A percentile compares a stretch with the other conserved stretches of the same genome.
Conservation (phyloP, 1,140 invertebrate species). For the Physella acuta region DNA sequence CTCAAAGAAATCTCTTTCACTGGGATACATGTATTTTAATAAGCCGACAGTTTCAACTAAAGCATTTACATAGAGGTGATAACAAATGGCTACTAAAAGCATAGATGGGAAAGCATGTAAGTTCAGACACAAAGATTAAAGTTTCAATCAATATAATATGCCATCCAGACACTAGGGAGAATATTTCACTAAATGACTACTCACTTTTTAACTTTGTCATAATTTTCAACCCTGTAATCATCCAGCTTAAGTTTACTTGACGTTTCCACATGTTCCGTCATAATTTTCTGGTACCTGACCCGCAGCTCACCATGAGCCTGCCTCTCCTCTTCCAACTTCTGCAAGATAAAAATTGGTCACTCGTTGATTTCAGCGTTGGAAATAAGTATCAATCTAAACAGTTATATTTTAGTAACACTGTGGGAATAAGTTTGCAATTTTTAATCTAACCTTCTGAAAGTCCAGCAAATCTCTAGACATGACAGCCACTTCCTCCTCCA, state of each 20-base stretch:
- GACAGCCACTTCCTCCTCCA: slow-evolving; percentile 43
- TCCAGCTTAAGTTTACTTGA: slow-evolving; percentile 49
- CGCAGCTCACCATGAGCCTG: slow-evolving; percentile 49
- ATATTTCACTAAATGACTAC: slow-evolving; percentile 8
- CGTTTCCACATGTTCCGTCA: slow-evolving; percentile 45
- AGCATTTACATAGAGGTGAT: too few relatives aligned
- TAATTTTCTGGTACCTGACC: slow-evolving; percentile 51
- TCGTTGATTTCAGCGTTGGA: neutral
- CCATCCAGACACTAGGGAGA: neutral
- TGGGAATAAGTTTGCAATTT: neutral
- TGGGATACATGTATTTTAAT: too few relatives aligned
- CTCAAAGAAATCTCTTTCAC: slow-evolving; percentile 55
- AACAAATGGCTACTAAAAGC: neutral
- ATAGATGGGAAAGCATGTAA: neutral
- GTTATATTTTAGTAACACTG: neutral
- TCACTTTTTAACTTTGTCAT: slow-evolving; percentile 56
- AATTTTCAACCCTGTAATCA: slow-evolving; percentile 58
- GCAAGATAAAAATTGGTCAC: slow-evolving; percentile 17
- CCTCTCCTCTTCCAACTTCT: slow-evolving; percentile 52
- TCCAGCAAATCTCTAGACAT: slow-evolving; percentile 40
- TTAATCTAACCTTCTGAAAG: slow-evolving; percentile 42
- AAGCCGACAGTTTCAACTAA: too few relatives aligned
- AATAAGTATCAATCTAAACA: neutral
- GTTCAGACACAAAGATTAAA: neutral
- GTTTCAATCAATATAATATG: neutral